These are phyloP conservation scores for Brachylomia viminalis DNA, from an alignment of 2,888 invertebrate species.

Conservation along the genomic window DNA sequence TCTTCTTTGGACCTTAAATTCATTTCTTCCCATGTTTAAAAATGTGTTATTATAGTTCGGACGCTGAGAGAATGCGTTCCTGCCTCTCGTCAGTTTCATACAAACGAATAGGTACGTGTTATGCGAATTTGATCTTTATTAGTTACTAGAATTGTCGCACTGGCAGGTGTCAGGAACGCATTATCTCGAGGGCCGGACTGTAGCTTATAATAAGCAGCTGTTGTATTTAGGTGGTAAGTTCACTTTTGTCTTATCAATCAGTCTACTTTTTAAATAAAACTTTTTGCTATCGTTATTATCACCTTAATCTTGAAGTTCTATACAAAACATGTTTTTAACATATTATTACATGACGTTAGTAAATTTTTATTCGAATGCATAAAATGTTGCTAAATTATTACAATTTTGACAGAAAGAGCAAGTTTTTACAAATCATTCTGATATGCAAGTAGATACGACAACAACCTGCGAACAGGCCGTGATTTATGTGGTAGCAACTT, in stretches of 20 bases:
- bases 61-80: no score
- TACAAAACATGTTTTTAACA: neutral
- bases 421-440: conserved; percentile 12
- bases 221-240: neutral
- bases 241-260: neutral
- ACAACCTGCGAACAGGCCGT: conserved; percentile 7
- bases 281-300: neutral
- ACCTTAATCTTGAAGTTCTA: neutral
- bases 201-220: neutral
- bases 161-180: no score
- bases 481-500: neutral
- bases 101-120: no score
- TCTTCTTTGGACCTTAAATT: neutral
- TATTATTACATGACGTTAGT: neutral
- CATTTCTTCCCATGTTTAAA: neutral
- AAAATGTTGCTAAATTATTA: neutral
- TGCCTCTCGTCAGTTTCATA: no score
- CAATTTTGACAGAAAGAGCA: conserved; percentile 39
- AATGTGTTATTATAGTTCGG: neutral
- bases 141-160: no score
- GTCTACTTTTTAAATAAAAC: conserved; percentile 1
- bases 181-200: no score
- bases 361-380: neutral
- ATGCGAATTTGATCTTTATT: no score
- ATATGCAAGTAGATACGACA: conserved; percentile 10